Conservation (phyloP, 2,888 invertebrate species). For the Pristionchus exspectatus region DNA sequence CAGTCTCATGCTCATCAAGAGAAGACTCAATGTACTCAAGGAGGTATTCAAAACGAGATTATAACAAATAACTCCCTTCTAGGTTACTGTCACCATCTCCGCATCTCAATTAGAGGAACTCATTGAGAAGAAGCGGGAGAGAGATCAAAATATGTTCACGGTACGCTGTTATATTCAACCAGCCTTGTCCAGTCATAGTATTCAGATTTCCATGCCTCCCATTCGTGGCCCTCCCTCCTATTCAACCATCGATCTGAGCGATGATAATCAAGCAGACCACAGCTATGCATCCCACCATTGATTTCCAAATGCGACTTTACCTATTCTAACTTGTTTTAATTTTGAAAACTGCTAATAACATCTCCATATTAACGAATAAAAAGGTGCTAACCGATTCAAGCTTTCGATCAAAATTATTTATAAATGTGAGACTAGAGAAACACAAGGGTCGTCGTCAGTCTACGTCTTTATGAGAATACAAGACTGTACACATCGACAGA, state of each 20-base stretch:
- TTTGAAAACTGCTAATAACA: not conserved
- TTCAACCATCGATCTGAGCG: not conserved
- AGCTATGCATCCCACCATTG: not conserved
- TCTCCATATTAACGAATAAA: conserved; percentile 19
- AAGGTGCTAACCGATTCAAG: conserved; percentile 2
- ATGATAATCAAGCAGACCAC: not conserved
- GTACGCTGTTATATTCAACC: not conserved
- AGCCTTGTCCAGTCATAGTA: not conserved
- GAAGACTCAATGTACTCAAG: not conserved
- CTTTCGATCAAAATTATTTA: conserved; percentile 14
- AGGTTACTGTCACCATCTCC: conserved; percentile 14
- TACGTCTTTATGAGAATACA: conserved; percentile 37
- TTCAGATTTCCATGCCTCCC: not conserved
- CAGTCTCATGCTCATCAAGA: conserved; percentile 27
- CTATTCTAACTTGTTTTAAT: not conserved
- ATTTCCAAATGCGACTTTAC: not conserved
- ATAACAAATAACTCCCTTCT: not conserved
- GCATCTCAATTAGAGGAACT: conserved; percentile 29
- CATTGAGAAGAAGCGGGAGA: not conserved
- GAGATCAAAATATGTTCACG: conserved; percentile 6
- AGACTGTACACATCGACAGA: conserved; percentile 38
- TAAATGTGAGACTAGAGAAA: conserved; percentile 18
- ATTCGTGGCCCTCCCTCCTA: conserved; percentile 11
- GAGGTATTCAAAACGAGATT: not conserved
- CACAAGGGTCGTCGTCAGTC: not conserved